Conservation (phyloP, 2,797 vertebrate species). For the Clarias fuscus region DNA sequence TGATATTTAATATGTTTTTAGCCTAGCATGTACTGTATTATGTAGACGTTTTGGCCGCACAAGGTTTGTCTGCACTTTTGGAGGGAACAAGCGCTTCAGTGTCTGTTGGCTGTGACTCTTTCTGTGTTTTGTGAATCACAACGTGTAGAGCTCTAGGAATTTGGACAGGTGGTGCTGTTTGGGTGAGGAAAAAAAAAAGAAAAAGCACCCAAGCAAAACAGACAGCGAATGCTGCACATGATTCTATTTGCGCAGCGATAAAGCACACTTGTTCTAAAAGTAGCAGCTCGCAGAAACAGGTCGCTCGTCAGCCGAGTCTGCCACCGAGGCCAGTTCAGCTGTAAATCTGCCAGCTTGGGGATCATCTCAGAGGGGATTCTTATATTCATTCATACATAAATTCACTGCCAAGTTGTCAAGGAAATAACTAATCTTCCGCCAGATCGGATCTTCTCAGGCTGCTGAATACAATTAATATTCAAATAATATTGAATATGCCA, state of each 20-base stretch:
- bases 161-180: background rate
- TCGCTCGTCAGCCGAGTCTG: background rate
- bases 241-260: background rate
- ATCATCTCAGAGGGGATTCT: background rate
- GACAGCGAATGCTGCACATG: slow-evolving; percentile 10
- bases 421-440: slow-evolving; percentile 1
- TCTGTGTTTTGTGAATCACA: background rate
- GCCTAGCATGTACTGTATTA: no score
- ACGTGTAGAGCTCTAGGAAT: background rate
- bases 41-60: no score
- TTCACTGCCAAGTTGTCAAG: slow-evolving; percentile 7
- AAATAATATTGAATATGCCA: background rate
- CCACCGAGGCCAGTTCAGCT: slow-evolving; percentile 9
- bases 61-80: background rate
- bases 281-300: slow-evolving; percentile 17
- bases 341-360: slow-evolving; percentile 11
- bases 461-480: slow-evolving; percentile 18
- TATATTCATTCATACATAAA: slow-evolving; percentile 10
- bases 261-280: slow-evolving; percentile 2
- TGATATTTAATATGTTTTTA: no score
- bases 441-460: background rate
- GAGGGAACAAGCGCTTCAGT: background rate
- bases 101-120: background rate
- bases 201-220: background rate
- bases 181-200: background rate